These are phyloP conservation scores for Hyppa rectilinea DNA, from an alignment of 2,888 invertebrate species.

Conservation along the genomic window DNA sequence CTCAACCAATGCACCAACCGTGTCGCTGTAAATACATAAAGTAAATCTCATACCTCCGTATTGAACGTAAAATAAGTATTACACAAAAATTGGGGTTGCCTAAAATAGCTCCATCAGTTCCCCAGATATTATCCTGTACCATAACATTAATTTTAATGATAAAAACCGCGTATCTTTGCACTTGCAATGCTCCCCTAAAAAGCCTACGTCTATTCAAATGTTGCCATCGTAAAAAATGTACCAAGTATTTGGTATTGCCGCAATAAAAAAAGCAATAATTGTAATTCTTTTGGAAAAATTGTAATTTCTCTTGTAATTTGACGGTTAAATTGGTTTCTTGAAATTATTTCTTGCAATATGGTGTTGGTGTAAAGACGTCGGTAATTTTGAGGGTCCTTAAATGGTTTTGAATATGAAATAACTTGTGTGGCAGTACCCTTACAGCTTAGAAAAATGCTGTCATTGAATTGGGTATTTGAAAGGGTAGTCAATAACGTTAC, in stretches of 20 bases:
- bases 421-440: neutral
- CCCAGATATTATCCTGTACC: constrained; percentile 71
- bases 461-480: too few relatives aligned
- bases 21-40: too few relatives aligned
- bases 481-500: too few relatives aligned
- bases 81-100: neutral
- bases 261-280: constrained; percentile 83
- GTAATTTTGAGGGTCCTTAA: constrained; percentile 19
- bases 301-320: constrained; percentile 83
- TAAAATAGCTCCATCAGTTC: constrained; percentile 33
- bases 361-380: constrained; percentile 9
- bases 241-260: constrained; percentile 78
- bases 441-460: neutral
- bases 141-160: constrained; percentile 89
- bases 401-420: constrained; percentile 34
- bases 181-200: constrained; percentile 75
- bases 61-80: neutral
- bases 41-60: too few relatives aligned
- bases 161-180: constrained; percentile 79
- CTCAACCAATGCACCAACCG: too few relatives aligned
- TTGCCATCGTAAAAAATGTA: constrained; percentile 81
- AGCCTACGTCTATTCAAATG: constrained; percentile 82
- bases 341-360: constrained; percentile 66
- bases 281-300: constrained; percentile 81
- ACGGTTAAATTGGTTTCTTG: constrained; percentile 78